Evolutionary conservation across 1,140 invertebrate genomes (phyloP), one percentile per base, ranked within the genome.

Genomic region (Bathynomus jamesi): DNA sequence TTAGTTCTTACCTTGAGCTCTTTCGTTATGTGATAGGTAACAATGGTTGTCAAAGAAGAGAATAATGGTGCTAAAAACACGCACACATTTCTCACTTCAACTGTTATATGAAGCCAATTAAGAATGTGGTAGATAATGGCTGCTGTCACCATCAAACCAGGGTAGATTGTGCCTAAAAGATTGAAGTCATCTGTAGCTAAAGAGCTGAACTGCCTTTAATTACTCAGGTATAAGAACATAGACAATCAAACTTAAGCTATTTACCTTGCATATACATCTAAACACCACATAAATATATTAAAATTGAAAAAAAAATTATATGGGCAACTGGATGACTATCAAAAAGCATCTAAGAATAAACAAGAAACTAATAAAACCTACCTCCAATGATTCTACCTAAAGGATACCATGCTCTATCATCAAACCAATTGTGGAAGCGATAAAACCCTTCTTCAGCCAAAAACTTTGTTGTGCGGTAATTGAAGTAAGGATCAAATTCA

Each of bases 401-500:
- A 0, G 95, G 95, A 85, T 98, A 99, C 96, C 96, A 99, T 80
- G 96, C 96, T 83, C 94, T 82, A 82, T 98, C 96, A 87, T 99
- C 96, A 86, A 98, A 99, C 96, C 96, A 99, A 83, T 99, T 99
- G 82, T 98, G 94, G 83, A 99, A 98, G 72, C 89, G 91, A 83
- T 98, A 99, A 82, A 98, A 98, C 2, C 96, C 96, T 85, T 98
- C 90, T 82, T 98, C 95, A 3, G 94, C 88, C 67, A 99, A 84
- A 82, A 89, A 98, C 77, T 93, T 89, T 11, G 96, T 99, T 40
- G 96, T 98, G 79, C 96, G 87, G 82, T 98, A 99, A 84, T 99
- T 99, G 81, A 98, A 99, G 81, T 98, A 98, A 0, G 96, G 96
- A 90, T 98, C 96, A 84, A 98, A 99, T 83, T 98, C 96, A 84